phyloP scores from a whole-genome alignment of 2,113 vertebrate species.

The Pavo muticus region DNA sequence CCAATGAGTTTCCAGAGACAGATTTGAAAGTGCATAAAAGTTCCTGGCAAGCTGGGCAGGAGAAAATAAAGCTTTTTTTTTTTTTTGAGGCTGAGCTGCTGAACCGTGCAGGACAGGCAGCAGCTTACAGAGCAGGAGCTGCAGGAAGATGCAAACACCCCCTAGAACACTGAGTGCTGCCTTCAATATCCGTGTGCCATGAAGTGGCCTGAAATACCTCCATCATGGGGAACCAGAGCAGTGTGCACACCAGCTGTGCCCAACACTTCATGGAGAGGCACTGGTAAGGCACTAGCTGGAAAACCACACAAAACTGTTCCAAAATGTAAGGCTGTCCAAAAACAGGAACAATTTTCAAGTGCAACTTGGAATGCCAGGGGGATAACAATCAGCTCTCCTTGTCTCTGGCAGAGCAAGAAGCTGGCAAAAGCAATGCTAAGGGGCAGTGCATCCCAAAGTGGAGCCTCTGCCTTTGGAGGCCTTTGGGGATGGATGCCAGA shows the following conservation, averaged over 20 bases:
- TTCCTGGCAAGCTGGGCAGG: neutral
- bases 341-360: neutral
- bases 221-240: neutral
- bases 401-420: neutral
- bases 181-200: neutral
- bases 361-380: neutral
- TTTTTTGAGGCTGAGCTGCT: neutral
- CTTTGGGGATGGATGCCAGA: neutral
- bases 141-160: neutral
- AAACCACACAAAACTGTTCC: neutral
- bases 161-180: neutral
- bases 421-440: neutral
- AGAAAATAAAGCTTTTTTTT: neutral
- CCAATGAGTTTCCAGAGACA: neutral
- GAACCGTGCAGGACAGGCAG: neutral
- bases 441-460: rapidly evolving
- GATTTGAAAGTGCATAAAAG: neutral
- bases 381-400: neutral
- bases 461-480: neutral
- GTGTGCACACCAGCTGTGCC: neutral
- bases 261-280: neutral
- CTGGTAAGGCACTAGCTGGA: neutral
- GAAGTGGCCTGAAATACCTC: neutral
- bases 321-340: neutral
- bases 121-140: neutral